Evolutionary conservation across 2,888 invertebrate genomes (phyloP).

Genomic region (Tricholauxania praeusta): DNA sequence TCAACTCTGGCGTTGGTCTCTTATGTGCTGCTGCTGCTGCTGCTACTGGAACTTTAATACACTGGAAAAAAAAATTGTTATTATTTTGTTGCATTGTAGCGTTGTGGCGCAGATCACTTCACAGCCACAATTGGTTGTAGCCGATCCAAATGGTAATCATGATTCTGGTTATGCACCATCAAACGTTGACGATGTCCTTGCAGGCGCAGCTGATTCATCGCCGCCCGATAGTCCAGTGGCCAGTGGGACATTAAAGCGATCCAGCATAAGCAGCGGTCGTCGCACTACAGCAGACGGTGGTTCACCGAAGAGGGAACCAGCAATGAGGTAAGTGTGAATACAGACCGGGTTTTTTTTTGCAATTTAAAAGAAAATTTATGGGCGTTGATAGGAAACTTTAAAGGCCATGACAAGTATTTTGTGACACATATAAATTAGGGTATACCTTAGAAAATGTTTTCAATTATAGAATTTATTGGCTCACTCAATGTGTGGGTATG

Average conservation of each 20-base stretch:
- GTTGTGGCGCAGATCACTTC: constrained; percentile 72
- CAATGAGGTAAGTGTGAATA: constrained; percentile 59
- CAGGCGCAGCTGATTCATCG: constrained; percentile 71
- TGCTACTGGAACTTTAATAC: constrained; percentile 17
- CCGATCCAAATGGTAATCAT: constrained; percentile 85
- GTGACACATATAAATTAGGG: background rate
- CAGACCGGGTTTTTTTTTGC: no score
- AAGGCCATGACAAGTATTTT: background rate
- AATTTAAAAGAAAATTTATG: no score
- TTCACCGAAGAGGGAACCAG: constrained; percentile 65
- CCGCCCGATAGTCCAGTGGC: constrained; percentile 69
- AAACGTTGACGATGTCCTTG: constrained; percentile 71
- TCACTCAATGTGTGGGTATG: no score
- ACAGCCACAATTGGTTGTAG: constrained; percentile 71
- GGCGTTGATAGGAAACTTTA: no score
- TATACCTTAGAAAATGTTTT: no score
- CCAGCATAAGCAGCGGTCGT: constrained; percentile 62
- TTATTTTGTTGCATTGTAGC: constrained; percentile 56
- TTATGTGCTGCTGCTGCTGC: constrained; percentile 23
- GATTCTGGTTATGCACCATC: constrained; percentile 86
- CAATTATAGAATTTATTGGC: no score
- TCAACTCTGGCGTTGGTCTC: constrained; percentile 12
- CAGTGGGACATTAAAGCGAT: constrained; percentile 64
- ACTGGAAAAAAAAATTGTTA: background rate
- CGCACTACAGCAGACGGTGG: constrained; percentile 58